Base-by-base conservation (phyloP, 2,797 vertebrate genomes). In the Peromyscus attwateri region DNA sequence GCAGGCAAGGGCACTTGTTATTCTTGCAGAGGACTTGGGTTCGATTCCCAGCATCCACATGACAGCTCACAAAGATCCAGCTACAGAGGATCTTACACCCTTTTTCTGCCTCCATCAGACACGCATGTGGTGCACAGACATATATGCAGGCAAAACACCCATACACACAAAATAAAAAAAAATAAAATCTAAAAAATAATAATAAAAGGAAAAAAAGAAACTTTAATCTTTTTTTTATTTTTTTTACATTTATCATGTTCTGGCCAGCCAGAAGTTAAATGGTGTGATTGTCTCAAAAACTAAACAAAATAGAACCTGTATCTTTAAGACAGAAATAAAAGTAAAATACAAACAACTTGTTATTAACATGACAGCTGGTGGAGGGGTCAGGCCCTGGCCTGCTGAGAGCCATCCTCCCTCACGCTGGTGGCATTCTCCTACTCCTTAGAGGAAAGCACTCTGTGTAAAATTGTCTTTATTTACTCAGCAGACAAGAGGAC, bases 341-440 rank as follows among this genome's bases (percentile, higher is more conserved):
- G 52, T 92, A 97, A 97, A 96, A 96, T 98, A 98, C 94, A 98
- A 97, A 98, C 88, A 95, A 92, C 82, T 96, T 95, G 71, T 96
- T 97, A 96, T 96, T 95, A 97, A 96, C 93, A 97, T 92, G 93
- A 70, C 19, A 55, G 29, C 93, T 97, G 14, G 55, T 81, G 96
- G 49, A 64, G 97, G 64, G 64, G 97, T 95, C 71, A 49, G 75
- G 92, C 49, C 95, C 76, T 2, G 40, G 93, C 87, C 93, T 97
- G 23, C 98, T 98, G 97, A 98, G 98, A 96, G 98, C 98, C 98
- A 57, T 60, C 95, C 98, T 99, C 97, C 98, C 40, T 99, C 99
- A 21, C 98, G 99, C 4, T 99, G 99, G 95, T 98, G 99, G 97
- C 99, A 98, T 29, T 97, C 99, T 91, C 98, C 98, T n/a, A 81